A percentile compares a stretch with the other conserved stretches of the same genome.
Evolutionary conservation across 2,888 invertebrate genomes (phyloP).

Genomic region (Caenorhabditis virilis): DNA sequence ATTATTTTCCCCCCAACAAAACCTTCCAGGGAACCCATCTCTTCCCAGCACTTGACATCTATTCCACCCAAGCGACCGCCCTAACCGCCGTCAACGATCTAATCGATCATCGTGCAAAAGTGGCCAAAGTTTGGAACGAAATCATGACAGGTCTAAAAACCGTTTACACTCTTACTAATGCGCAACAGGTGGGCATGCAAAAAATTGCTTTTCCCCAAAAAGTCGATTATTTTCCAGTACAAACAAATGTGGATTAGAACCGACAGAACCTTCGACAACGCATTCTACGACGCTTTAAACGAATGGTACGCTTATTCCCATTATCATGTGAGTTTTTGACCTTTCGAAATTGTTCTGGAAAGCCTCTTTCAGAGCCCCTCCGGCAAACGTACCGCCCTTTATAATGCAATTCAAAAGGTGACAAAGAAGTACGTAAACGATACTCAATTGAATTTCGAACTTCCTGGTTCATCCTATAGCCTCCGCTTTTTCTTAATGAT

Average conservation of each 20-base stretch:
- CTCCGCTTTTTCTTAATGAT: conserved; percentile 14
- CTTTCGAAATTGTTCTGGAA: no score
- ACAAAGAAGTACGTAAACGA: conserved; percentile 28
- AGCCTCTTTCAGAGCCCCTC: conserved; percentile 29
- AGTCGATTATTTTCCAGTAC: conserved; percentile 16
- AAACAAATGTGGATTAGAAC: conserved; percentile 36
- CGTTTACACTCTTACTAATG: conserved; percentile 12
- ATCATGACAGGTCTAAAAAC: conserved; percentile 10
- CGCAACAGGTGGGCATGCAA: no score
- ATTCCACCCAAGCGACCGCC: conserved; percentile 13
- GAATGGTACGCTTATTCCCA: conserved; percentile 42
- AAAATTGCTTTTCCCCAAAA: no score
- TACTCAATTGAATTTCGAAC: conserved; percentile 17
- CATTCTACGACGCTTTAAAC: conserved; percentile 34
- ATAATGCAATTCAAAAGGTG: conserved; percentile 31
- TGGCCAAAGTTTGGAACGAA: conserved; percentile 29
- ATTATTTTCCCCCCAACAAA: no score
- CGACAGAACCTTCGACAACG: conserved; percentile 29
- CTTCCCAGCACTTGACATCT: conserved; percentile 19
- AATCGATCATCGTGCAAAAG: conserved; percentile 29
- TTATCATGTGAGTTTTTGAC: conserved; percentile 31
- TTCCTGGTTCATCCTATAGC: conserved; percentile 2
- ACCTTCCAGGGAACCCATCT: conserved; percentile 27
- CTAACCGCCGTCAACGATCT: conserved; percentile 6
- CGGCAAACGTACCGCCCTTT: conserved; percentile 28